Evolutionary conservation across 2,113 vertebrate genomes (phyloP).

Genomic region (Cyanoramphus novaezelandiae): DNA sequence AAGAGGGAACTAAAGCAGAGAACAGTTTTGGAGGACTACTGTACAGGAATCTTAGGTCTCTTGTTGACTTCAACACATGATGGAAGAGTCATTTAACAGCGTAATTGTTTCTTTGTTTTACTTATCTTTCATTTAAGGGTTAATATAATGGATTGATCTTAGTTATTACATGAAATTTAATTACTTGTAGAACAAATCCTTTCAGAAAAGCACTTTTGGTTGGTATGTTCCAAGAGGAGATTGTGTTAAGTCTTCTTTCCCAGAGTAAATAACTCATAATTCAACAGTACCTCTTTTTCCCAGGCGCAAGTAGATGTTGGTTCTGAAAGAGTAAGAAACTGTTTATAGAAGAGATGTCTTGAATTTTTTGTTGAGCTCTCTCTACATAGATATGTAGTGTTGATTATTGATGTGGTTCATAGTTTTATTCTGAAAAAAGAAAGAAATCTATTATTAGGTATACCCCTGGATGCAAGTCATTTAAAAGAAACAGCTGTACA

Average conservation of each 20-base stretch:
- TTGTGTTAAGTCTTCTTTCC: background rate
- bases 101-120: slow-evolving; percentile 1
- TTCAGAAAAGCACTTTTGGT: background rate
- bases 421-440: background rate
- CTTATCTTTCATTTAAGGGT: background rate
- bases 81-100: background rate
- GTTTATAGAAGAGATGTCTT: slow-evolving; percentile 27
- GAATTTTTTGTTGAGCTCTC: slow-evolving; percentile 20
- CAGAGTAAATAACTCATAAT: background rate
- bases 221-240: background rate
- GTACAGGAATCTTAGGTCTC: background rate
- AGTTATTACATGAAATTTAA: background rate
- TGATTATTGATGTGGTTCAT: background rate
- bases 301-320: background rate
- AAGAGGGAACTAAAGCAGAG: background rate
- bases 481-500: background rate
- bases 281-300: slow-evolving; percentile 1
- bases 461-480: background rate
- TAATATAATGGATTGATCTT: background rate
- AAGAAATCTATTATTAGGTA: background rate
- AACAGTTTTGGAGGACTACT: background rate
- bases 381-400: background rate
- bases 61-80: background rate
- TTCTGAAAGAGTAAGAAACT: slow-evolving; percentile 19
- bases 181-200: background rate